Base-by-base conservation (phyloP, 2,888 invertebrate genomes). In the Sarcophaga carnaria region DNA sequence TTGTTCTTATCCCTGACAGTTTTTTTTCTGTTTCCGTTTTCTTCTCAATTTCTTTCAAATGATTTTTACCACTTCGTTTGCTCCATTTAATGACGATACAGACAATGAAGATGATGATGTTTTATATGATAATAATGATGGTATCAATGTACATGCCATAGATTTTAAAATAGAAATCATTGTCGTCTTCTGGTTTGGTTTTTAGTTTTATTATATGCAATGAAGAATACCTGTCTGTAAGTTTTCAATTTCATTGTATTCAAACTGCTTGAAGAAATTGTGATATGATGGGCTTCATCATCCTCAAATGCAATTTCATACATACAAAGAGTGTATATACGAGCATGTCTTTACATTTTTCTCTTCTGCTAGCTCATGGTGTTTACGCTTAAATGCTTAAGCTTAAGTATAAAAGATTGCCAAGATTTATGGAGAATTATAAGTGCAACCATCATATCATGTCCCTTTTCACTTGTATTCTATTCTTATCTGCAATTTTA, bases 231-330 rank as follows among this genome's bases (percentile, higher is more conserved):
- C 71, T 67, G 76, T 72, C 71, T 77, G 74, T 63, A 63, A 67
- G 77, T 63, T 85, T 81, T 85, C 78, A 66, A 86, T 82, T 79
- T 79, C 64, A 76, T 63, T 79, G 76, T 47, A 60, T 1, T 27
- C 20, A 49, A 75, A 47, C 22, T 54, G 37, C 64, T 14, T 12
- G 45, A 17, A 12, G 47, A 66, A 25, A 22, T 22, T 76, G 37
- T 37, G 27, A 72, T 47, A 49, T 78, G 64, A 64, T n/a, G 54
- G 22, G 63, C 67, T 59, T 37, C 37, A 6, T 37, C 37, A 6
- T 37, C 37, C 37, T 37, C 37, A 37, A 37, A 0, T 37, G 6
- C 8, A 37, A 37, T 6, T 37, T 37, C 8, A 37, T 37, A 37
- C 37, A 37, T 37, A 37, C 37, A 37, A 1, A 37, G 37, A 37